Evolutionary conservation across 1,140 invertebrate species (phyloP).

Genomic region (Tetraneura akinire): DNA sequence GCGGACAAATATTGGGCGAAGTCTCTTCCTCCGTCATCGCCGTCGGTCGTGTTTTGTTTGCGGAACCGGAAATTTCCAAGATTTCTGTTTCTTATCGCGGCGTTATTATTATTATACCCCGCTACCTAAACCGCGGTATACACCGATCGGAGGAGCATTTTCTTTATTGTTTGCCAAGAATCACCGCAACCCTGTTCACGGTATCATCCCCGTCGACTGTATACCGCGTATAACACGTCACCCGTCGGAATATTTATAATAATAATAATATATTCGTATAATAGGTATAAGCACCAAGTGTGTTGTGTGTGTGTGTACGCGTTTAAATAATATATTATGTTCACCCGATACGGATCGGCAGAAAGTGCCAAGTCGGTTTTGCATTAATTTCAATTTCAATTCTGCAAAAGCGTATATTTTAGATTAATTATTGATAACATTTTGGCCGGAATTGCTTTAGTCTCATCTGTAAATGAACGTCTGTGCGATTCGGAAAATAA

Average conservation of each 20-base stretch:
- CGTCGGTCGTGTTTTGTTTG: conserved; percentile 13
- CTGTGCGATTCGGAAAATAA: too few species aligned
- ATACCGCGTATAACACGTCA: too few species aligned
- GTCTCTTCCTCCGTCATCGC: not conserved
- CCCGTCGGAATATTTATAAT: conserved; percentile 9
- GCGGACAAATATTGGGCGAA: conserved; percentile 29
- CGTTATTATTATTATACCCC: not conserved
- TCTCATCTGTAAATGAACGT: not conserved
- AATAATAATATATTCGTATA: conserved; percentile 16
- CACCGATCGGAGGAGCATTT: not conserved
- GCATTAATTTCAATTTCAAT: conserved; percentile 42
- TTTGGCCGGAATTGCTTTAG: not conserved
- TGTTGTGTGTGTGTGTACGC: not conserved
- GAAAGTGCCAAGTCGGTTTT: conserved; percentile 43
- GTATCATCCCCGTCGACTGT: not conserved
- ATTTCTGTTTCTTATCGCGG: conserved; percentile 44
- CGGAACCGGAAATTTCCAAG: conserved; percentile 35
- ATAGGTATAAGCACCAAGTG: conserved; percentile 11
- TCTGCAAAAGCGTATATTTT: not conserved
- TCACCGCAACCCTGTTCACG: not conserved
- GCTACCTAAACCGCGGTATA: not conserved
- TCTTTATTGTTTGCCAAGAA: conserved; percentile 47
- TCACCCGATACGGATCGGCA: not conserved
- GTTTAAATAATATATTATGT: too few species aligned
- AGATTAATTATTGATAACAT: conserved; percentile 45